A percentile compares a stretch with the other conserved stretches of the same genome.
Evolutionary conservation across 2,888 invertebrate genomes (phyloP).

Genomic region (Heliconius cydno): DNA sequence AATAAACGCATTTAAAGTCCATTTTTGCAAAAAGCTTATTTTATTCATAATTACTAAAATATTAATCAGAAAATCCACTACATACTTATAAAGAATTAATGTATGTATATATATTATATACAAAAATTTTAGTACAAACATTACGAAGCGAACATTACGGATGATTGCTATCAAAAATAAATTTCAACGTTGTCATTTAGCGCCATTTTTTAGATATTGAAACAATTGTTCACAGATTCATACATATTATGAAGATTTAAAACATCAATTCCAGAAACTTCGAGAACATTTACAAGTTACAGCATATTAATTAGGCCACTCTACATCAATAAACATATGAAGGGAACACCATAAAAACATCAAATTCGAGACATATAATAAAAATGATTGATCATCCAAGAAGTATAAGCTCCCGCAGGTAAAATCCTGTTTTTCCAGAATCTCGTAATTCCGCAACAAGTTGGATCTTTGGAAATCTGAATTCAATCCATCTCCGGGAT

Average conservation of each 20-base stretch:
- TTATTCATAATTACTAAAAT: not conserved
- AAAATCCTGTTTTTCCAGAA: not conserved
- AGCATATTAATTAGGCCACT: constrained; percentile 30
- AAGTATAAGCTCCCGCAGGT: not conserved
- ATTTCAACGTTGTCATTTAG: constrained; percentile 21
- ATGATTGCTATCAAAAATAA: constrained; percentile 42
- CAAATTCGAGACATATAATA: not conserved
- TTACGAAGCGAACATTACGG: constrained; percentile 24
- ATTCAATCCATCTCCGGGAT: no score
- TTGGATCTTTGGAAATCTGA: no score
- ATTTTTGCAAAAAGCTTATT: constrained; percentile 11
- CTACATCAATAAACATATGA: not conserved
- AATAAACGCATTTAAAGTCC: constrained; percentile 8
- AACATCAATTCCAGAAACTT: constrained; percentile 31
- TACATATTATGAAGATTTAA: not conserved
- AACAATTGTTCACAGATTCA: not conserved
- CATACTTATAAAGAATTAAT: constrained; percentile 7
- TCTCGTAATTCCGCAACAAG: no score
- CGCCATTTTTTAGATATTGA: constrained; percentile 24
- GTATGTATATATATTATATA: constrained; percentile 17
- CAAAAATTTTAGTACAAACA: constrained; percentile 8
- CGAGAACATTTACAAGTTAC: not conserved
- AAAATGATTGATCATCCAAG: not conserved
- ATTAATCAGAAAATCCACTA: constrained; percentile 2
- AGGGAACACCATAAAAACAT: no score